phyloP scores from a whole-genome alignment of 2,888 invertebrate genomes.

The Schizaphis graminum region DNA sequence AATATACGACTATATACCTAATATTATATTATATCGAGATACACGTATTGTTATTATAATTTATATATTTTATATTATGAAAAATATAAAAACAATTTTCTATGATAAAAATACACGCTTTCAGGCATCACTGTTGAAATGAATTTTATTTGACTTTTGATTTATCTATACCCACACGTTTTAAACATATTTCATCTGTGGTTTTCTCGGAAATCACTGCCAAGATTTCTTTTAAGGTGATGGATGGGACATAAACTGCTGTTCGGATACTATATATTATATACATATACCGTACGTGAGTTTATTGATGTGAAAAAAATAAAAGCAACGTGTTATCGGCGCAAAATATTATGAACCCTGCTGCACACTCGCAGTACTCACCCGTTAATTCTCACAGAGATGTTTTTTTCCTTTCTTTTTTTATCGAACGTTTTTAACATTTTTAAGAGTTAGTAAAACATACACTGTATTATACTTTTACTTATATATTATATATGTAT shows the following conservation, averaged over 20 bases:
- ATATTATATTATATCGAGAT: background rate
- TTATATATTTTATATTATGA: background rate
- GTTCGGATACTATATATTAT: background rate
- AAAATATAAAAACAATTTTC: background rate
- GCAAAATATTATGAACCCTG: background rate
- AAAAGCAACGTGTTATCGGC: background rate
- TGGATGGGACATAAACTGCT: conserved; percentile 16
- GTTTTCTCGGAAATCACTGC: background rate
- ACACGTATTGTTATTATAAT: background rate
- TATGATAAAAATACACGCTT: background rate
- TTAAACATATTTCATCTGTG: conserved; percentile 14
- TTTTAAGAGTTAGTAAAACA: background rate
- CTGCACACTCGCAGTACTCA: background rate
- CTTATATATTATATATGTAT: background rate
- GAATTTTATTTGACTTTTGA: conserved; percentile 36
- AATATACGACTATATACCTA: too few relatives aligned
- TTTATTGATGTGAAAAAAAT: conserved; percentile 31
- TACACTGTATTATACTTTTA: background rate
- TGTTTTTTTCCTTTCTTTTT: background rate
- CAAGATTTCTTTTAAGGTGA: conserved; percentile 31
- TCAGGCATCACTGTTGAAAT: background rate
- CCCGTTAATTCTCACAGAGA: background rate
- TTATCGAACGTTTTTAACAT: background rate
- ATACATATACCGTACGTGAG: background rate
- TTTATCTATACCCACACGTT: background rate